Evolutionary conservation across 1,140 invertebrate genomes (phyloP).

Genomic region (Dreissena rostriformis): DNA sequence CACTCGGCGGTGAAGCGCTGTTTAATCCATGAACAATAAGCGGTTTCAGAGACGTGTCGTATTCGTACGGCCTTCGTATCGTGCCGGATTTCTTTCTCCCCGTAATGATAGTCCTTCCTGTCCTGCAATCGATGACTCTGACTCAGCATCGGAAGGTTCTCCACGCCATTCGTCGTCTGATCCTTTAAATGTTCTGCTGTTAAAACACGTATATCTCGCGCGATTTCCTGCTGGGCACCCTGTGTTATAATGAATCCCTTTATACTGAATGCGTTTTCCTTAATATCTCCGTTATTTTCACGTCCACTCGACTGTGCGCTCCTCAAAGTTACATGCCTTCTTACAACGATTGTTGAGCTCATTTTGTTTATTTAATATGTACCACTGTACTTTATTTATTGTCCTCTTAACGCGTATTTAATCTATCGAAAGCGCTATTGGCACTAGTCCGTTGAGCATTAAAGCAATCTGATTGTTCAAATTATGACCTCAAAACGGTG

Average conservation of each 20-base stretch:
- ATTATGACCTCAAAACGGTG: not conserved
- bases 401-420: not conserved
- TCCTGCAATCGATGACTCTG: slow-evolving; percentile 3
- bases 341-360: slow-evolving; percentile 5
- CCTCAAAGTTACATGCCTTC: not conserved
- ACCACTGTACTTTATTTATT: not conserved
- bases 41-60: not conserved
- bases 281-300: not conserved
- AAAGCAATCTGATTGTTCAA: not conserved
- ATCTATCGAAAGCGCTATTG: not conserved
- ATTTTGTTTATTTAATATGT: not conserved
- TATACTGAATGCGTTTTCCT: not conserved
- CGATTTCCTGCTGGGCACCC: not conserved
- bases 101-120: not conserved
- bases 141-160: slow-evolving; percentile 32
- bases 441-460: not conserved
- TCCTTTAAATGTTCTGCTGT: not conserved
- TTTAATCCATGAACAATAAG: not conserved
- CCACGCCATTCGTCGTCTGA: slow-evolving; percentile 1
- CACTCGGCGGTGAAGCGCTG: no score
- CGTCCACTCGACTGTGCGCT: not conserved
- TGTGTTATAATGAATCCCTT: not conserved
- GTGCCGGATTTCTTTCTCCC: not conserved
- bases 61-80: slow-evolving; percentile 17
- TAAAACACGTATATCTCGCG: not conserved